Conservation (phyloP, 2,797 vertebrate genomes). For the Furcifer pardalis region DNA sequence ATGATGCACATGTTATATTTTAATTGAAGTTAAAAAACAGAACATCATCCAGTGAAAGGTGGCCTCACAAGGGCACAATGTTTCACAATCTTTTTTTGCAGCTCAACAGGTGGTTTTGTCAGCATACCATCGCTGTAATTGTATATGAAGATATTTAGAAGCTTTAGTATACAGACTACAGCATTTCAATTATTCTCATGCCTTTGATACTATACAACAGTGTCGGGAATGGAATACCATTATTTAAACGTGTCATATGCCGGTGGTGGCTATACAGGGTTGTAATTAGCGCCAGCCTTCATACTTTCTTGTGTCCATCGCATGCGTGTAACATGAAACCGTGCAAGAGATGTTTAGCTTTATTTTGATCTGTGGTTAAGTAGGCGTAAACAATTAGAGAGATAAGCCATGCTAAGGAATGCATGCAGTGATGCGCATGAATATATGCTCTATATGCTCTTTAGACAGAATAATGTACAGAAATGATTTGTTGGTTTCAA, state of each 20-base stretch:
- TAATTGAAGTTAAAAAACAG: too few species aligned
- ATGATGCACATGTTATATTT: too few species aligned
- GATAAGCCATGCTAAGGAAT: constrained; percentile 36
- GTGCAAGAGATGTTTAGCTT: constrained; percentile 50
- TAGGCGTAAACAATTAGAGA: constrained; percentile 22
- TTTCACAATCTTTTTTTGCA: constrained; percentile 67
- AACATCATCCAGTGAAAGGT: constrained; percentile 45
- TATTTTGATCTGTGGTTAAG: constrained; percentile 52
- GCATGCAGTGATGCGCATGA: constrained; percentile 33
- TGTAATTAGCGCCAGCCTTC: constrained; percentile 48
- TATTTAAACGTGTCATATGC: constrained; percentile 59
- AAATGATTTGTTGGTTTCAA: not conserved
- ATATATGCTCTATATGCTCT: not conserved
- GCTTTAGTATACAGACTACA: constrained; percentile 71
- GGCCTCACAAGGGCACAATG: constrained; percentile 67
- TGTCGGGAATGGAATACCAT: constrained; percentile 53
- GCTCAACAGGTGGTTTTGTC: constrained; percentile 78
- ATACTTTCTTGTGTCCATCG: constrained; percentile 31
- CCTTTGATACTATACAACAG: constrained; percentile 71
- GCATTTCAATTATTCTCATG: constrained; percentile 71
- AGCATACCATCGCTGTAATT: constrained; percentile 74
- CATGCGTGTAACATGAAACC: constrained; percentile 48
- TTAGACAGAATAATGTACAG: not conserved
- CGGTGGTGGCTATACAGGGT: constrained; percentile 35
- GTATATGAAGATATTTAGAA: constrained; percentile 77